Base-by-base conservation (phyloP, 2,888 invertebrate species). In the Bellardia bayeri region DNA sequence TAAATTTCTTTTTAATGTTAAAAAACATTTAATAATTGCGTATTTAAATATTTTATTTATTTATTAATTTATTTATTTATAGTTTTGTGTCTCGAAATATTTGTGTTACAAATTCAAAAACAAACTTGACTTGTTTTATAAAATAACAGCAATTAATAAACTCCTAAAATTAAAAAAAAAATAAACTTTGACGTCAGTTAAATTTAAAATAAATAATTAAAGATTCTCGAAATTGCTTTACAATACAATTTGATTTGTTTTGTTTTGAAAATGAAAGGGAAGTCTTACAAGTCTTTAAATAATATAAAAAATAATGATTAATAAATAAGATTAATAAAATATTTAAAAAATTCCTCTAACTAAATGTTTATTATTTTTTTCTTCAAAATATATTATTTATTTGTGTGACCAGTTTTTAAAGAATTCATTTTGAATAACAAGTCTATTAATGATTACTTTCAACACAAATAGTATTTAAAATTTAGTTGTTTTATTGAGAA, bases 141-240 rank as follows among this genome's bases (percentile, higher is more conserved):
- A 45, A 45, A 45, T 11, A 45, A 13, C 45, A 45, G 13, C 13
- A 45, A 45, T 51, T 51, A 51, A 51, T 30, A 56, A 68, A 56
- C n/a, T 54, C 7, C 49, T 4, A 56, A 66, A 78, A 78, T 42
- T 42, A n/a, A 23, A 68, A 40, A 33, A 3, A 58, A 56, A 61
- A 63, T 51, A 63, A 63, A 63, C 8, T 45, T 68, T 79, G 45
- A 79, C 37, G 68, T 79, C 68, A 68, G 45, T 37, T 45, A 45
- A 23, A 40, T 14, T 64, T 16, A 63, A 30, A 66, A 64, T 76
- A 16, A 45, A 74, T 33, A 30, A 30, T 30, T 23, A 30, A 58
- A 58, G 5, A 58, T 33, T 58, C 13, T 8, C 7, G 58, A 58
- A 58, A 58, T 58, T 58, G 30, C 33, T 58, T 58, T 30, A 13